Percentiles rank a stretch among this genome's conserved stretches.
These are phyloP conservation scores for Mythimna impura DNA, from an alignment of 2,888 invertebrate genomes.

Conservation along the genomic window DNA sequence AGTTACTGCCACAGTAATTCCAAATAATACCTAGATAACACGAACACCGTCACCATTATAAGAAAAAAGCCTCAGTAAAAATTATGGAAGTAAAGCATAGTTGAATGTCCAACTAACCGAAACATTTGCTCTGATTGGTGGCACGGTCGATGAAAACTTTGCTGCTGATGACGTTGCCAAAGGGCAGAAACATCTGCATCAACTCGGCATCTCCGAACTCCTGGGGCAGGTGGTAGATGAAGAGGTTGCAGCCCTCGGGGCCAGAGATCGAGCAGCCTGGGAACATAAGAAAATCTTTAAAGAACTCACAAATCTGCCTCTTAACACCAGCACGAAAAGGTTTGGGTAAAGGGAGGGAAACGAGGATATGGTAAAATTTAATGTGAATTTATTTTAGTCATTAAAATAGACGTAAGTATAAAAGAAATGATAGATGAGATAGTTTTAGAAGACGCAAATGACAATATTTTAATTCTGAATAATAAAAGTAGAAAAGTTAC, in stretches of 20 bases:
- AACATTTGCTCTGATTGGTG: conserved; percentile 99
- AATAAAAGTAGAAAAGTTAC: conserved; percentile 1
- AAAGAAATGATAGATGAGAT: conserved; percentile 21
- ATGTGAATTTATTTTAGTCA: background rate
- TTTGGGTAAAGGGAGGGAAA: conserved; percentile 18
- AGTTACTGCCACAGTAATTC: no score
- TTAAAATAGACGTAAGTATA: background rate
- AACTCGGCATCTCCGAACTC: conserved; percentile 99
- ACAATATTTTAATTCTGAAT: conserved; percentile 14
- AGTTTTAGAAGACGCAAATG: conserved; percentile 13
- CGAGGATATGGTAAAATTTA: background rate
- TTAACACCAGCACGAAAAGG: conserved; percentile 69
- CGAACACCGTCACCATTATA: background rate
- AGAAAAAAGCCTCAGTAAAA: background rate
- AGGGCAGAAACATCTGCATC: conserved; percentile 99
- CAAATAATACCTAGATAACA: background rate
- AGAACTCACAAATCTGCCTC: conserved; percentile 91
- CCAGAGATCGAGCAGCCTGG: conserved; percentile 99
- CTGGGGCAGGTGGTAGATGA: conserved; percentile 99
- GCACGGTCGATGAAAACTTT: conserved; percentile 99
- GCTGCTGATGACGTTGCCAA: conserved; percentile 99
- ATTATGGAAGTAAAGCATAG: background rate
- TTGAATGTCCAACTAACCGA: conserved; percentile 94
- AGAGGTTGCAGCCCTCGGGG: conserved; percentile 99
- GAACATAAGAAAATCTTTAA: conserved; percentile 93